Evolutionary conservation across 1,140 invertebrate species (phyloP).

Genomic region (Pomacea maculata): DNA sequence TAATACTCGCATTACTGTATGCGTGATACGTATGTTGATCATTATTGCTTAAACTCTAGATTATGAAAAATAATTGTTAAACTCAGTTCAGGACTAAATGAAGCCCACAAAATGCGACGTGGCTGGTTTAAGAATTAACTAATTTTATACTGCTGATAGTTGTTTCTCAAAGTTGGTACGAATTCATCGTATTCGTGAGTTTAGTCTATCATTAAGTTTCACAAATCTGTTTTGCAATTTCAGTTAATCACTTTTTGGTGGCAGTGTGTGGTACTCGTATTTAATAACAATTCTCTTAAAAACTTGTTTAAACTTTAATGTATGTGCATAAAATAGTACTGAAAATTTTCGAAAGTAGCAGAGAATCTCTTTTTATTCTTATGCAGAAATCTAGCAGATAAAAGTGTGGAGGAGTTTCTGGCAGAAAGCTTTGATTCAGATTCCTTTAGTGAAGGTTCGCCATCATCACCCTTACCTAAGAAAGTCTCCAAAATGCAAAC

Average conservation of each 20-base stretch:
- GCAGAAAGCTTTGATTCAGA: conserved; percentile 34
- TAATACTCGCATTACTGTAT: background rate
- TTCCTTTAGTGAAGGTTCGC: conserved; percentile 16
- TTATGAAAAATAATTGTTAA: too few species aligned
- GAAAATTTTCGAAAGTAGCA: background rate
- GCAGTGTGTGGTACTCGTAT: background rate
- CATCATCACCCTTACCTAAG: background rate
- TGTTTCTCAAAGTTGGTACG: too few species aligned
- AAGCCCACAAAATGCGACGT: too few species aligned
- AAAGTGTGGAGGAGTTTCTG: conserved; percentile 49
- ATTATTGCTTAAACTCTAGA: too few species aligned
- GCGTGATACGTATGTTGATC: too few species aligned
- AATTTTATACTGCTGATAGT: too few species aligned
- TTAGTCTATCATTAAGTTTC: background rate
- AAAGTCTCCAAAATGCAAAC: background rate
- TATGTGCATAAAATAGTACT: background rate
- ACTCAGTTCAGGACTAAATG: too few species aligned
- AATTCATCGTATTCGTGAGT: too few species aligned
- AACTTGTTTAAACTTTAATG: too few species aligned
- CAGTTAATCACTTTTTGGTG: background rate
- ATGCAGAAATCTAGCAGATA: conserved; percentile 42
- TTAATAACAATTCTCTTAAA: too few species aligned
- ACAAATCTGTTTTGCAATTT: background rate
- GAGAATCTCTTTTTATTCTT: background rate
- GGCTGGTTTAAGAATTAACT: too few species aligned